A percentile compares a stretch with the other conserved stretches of the same genome.
Conservation (phyloP, 2,113 vertebrate species). For the Notothenia rossii region DNA sequence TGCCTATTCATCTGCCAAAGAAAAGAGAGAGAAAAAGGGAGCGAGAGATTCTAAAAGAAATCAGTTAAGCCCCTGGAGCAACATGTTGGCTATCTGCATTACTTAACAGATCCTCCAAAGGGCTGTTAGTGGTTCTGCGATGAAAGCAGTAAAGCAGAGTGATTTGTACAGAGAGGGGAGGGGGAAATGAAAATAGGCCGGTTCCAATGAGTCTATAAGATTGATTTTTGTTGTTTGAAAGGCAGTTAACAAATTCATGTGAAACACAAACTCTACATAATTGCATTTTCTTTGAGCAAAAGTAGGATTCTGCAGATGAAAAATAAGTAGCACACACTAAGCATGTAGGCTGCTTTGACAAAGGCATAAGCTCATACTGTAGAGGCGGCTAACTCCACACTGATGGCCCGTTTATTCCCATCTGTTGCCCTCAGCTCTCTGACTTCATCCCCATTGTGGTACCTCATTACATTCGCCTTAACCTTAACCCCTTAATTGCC, state of each 20-base stretch:
- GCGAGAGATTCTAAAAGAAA: conserved; percentile 79
- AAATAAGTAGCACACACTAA: conserved; percentile 37
- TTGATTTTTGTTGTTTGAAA: background rate
- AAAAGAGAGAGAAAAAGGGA: conserved; percentile 79
- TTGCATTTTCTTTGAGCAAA: background rate
- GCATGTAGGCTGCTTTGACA: conserved; percentile 53
- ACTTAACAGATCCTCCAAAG: conserved; percentile 62
- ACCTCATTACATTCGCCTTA: conserved; percentile 81
- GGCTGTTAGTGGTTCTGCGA: conserved; percentile 44
- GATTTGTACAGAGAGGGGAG: background rate
- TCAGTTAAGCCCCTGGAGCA: conserved; percentile 77
- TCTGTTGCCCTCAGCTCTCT: conserved; percentile 81
- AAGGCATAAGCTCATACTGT: conserved; percentile 69
- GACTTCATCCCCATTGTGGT: conserved; percentile 84
- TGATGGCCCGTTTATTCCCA: conserved; percentile 79
- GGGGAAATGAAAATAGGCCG: background rate
- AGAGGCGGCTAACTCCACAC: conserved; percentile 60
- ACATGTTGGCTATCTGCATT: conserved; percentile 74
- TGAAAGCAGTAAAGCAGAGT: conserved; percentile 43
- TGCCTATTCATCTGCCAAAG: conserved; percentile 87
- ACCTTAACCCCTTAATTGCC: conserved; percentile 82
- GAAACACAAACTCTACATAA: background rate
- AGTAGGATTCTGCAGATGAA: conserved; percentile 36
- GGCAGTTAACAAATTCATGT: background rate
- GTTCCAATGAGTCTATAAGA: background rate